These are phyloP conservation scores for Tipula lateralis DNA, from an alignment of 2,888 invertebrate species.

Conservation along the genomic window DNA sequence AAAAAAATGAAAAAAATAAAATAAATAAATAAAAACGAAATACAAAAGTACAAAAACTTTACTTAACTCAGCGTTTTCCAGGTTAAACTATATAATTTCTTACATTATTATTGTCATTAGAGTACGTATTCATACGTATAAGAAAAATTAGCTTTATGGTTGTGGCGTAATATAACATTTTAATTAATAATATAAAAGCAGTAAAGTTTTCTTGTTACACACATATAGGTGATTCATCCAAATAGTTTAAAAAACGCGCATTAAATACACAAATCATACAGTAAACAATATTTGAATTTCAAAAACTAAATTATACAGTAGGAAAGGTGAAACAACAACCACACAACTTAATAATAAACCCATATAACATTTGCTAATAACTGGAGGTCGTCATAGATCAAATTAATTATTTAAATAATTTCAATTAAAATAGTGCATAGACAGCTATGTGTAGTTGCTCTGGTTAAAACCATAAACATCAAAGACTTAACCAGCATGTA, in stretches of 20 bases:
- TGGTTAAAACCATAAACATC: background rate
- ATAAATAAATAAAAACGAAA: background rate
- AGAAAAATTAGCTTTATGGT: background rate
- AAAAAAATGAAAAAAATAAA: background rate
- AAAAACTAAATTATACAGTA: background rate
- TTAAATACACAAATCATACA: background rate
- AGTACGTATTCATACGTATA: background rate
- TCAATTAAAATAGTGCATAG: background rate
- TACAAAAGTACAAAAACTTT: background rate
- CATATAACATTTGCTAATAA: background rate
- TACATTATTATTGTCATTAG: background rate
- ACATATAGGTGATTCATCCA: background rate
- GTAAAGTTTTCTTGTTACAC: background rate
- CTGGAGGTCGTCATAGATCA: background rate
- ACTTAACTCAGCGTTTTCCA: constrained; percentile 26
- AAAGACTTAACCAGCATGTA: background rate
- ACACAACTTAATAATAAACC: background rate
- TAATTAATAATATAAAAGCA: background rate
- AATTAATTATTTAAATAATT: background rate
- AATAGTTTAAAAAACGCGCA: background rate
- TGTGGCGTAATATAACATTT: background rate
- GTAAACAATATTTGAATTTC: background rate
- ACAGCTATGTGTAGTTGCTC: background rate
- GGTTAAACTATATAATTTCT: background rate
- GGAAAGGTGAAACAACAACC: background rate